These are phyloP conservation scores for Leptopterna dolabrata DNA, from an alignment of 2,888 invertebrate genomes.

Conservation along the genomic window DNA sequence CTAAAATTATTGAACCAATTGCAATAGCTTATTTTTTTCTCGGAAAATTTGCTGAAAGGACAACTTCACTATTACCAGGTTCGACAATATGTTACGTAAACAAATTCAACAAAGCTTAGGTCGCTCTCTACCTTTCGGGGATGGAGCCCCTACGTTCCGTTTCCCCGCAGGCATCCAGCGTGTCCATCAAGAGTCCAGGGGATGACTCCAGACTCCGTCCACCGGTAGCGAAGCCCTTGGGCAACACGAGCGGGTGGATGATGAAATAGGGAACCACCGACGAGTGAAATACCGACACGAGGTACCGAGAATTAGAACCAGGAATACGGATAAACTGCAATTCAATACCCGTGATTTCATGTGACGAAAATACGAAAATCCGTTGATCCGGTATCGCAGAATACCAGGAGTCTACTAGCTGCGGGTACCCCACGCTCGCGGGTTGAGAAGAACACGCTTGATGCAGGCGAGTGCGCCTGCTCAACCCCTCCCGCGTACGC, in stretches of 20 bases:
- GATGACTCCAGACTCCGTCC: not conserved
- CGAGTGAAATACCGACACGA: not conserved
- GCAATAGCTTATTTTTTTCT: no score
- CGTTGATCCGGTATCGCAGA: slow-evolving; percentile 37
- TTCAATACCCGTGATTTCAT: not conserved
- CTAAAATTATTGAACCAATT: no score
- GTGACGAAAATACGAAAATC: not conserved
- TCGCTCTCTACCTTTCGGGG: slow-evolving; percentile 39
- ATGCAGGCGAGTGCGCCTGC: slow-evolving; percentile 38
- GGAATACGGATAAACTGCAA: not conserved
- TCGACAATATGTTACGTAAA: not conserved
- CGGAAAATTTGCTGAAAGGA: no score
- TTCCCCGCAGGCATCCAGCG: slow-evolving; percentile 28
- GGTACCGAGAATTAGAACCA: not conserved
- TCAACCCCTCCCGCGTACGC: not conserved
- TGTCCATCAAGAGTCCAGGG: slow-evolving; percentile 40
- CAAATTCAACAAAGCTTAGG: not conserved
- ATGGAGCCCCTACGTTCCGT: slow-evolving; percentile 22
- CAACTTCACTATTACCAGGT: no score
- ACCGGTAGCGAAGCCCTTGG: not conserved
- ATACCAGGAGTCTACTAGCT: slow-evolving; percentile 53
- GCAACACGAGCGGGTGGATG: not conserved
- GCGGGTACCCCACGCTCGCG: slow-evolving; percentile 10
- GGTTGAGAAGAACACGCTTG: slow-evolving; percentile 43
- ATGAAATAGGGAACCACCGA: not conserved